Percentiles rank a stretch among this genome's conserved stretches.
These are phyloP conservation scores for Octopus bimaculoides DNA, from an alignment of 1,140 invertebrate genomes.

Conservation along the genomic window DNA sequence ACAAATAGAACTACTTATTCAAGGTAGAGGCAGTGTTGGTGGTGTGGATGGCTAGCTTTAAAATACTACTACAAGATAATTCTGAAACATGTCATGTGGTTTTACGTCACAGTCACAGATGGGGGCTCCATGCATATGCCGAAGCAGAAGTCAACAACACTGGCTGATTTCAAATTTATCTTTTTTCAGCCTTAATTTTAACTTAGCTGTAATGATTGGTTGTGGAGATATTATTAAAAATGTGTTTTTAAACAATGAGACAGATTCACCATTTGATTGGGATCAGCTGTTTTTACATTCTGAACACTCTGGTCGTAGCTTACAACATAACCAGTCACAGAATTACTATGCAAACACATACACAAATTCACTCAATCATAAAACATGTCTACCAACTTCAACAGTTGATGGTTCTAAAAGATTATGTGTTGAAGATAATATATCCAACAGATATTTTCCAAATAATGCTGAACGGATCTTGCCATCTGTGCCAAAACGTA, in stretches of 20 bases:
- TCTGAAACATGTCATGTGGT: too few relatives aligned
- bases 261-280: background rate
- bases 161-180: too few relatives aligned
- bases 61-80: too few relatives aligned
- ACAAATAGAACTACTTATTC: too few relatives aligned
- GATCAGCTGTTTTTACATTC: background rate
- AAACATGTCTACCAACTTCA: too few relatives aligned
- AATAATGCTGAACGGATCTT: background rate
- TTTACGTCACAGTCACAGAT: too few relatives aligned
- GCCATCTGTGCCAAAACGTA: background rate
- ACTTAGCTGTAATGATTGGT: conserved; percentile 11
- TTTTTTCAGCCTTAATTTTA: background rate
- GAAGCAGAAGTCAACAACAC: too few relatives aligned
- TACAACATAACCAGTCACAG: background rate
- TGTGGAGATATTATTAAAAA: background rate
- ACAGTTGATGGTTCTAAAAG: background rate
- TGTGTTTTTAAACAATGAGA: background rate
- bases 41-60: too few relatives aligned
- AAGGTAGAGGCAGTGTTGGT: too few relatives aligned
- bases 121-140: too few relatives aligned
- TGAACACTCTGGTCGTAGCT: background rate
- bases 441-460: background rate
- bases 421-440: background rate
- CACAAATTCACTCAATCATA: too few relatives aligned
- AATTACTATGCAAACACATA: background rate